These are phyloP conservation scores for Pseudomyrmex concolor DNA, from an alignment of 1,140 invertebrate species.

Conservation along the genomic window DNA sequence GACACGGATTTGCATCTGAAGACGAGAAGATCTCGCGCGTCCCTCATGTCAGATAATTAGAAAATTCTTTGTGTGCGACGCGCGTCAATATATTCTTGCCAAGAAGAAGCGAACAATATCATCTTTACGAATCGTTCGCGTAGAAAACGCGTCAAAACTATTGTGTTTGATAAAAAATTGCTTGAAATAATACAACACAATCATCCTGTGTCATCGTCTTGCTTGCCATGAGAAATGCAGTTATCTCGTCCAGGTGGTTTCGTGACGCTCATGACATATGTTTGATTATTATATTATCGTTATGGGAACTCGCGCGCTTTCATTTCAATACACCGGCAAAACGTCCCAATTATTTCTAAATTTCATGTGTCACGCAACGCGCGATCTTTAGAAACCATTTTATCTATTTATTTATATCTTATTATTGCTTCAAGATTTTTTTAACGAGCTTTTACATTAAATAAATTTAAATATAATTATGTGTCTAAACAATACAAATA, in stretches of 20 bases:
- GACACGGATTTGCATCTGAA: conserved; percentile 76
- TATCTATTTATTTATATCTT: not conserved
- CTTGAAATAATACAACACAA: conserved; percentile 16
- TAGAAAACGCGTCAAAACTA: conserved; percentile 5
- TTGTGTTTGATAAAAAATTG: not conserved
- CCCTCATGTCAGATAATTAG: conserved; percentile 60
- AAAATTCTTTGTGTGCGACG: conserved; percentile 34
- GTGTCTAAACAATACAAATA: no score
- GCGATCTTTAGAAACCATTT: conserved; percentile 23
- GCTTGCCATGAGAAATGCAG: conserved; percentile 76
- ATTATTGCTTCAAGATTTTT: not conserved
- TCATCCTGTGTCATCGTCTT: conserved; percentile 29
- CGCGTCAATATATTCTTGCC: not conserved
- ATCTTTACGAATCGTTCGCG: conserved; percentile 3
- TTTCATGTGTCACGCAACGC: conserved; percentile 1
- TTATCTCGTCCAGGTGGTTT: conserved; percentile 80
- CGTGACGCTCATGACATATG: conserved; percentile 76
- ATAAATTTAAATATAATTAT: no score
- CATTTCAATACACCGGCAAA: conserved; percentile 61
- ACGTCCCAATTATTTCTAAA: conserved; percentile 34
- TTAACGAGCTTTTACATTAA: not conserved
- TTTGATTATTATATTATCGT: conserved; percentile 79
- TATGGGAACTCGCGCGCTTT: conserved; percentile 76
- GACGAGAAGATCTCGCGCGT: conserved; percentile 52
- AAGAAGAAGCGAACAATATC: not conserved